phyloP scores from a whole-genome alignment of 2,113 vertebrate species.

The Motacilla tschutschensis region DNA sequence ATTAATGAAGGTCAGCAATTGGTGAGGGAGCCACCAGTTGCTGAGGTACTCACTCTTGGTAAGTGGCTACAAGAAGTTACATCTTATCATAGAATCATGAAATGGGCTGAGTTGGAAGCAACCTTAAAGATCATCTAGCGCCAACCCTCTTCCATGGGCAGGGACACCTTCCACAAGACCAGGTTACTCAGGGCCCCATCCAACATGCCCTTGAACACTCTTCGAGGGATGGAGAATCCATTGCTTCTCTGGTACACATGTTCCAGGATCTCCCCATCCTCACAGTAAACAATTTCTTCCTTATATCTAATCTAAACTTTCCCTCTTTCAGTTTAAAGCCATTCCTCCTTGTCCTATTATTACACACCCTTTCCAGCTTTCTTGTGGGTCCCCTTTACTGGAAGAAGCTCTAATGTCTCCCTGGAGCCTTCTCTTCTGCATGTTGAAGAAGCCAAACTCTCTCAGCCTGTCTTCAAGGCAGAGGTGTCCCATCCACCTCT shows the following conservation, averaged over 20 bases:
- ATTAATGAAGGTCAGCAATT: neutral
- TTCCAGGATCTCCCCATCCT: neutral
- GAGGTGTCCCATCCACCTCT: neutral
- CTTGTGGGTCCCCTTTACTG: neutral
- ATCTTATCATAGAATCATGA: neutral
- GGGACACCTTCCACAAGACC: neutral
- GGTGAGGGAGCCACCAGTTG: neutral
- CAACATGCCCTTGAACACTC: neutral
- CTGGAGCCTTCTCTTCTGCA: neutral
- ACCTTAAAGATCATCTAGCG: neutral
- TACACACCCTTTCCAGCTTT: neutral
- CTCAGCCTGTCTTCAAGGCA: neutral
- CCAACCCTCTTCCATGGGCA: neutral
- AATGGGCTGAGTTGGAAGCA: neutral
- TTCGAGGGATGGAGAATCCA: neutral
- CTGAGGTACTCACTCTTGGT: too few relatives aligned
- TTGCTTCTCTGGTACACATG: neutral
- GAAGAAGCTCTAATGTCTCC: neutral
- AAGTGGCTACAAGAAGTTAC: neutral
- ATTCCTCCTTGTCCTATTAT: neutral
- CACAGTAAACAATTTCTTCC: neutral
- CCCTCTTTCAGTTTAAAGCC: neutral
- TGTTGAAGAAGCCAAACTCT: neutral
- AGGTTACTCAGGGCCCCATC: neutral
- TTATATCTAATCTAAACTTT: neutral